phyloP scores from a whole-genome alignment of 2,888 invertebrate species.

The Oscheius sp. region DNA sequence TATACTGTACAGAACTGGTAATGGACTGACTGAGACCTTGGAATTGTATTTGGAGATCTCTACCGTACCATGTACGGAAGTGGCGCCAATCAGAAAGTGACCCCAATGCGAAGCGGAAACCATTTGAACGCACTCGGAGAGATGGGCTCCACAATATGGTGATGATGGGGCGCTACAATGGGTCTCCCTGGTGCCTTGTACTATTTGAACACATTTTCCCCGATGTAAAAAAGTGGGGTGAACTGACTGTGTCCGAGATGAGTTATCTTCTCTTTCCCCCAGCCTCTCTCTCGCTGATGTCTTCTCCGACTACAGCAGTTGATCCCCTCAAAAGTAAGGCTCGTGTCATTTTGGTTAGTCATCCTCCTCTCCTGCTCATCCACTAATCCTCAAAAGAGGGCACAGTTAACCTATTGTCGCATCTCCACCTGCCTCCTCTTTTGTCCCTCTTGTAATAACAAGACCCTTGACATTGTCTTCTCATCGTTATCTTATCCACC shows the following conservation, averaged over 20 bases:
- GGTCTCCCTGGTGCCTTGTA: background rate
- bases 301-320: no score
- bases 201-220: background rate
- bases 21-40: background rate
- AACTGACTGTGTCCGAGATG: no score
- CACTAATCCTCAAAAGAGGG: background rate
- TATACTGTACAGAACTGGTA: background rate
- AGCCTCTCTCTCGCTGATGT: no score
- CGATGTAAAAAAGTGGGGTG: no score
- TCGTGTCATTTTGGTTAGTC: no score
- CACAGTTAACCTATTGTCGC: slow-evolving; percentile 4
- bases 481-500: background rate
- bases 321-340: no score
- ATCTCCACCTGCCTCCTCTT: slow-evolving; percentile 17
- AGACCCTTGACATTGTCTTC: slow-evolving; percentile 19
- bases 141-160: slow-evolving; percentile 29
- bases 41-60: slow-evolving; percentile 8
- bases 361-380: no score
- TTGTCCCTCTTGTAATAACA: slow-evolving; percentile 27
- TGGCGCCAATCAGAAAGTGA: slow-evolving; percentile 28
- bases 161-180: slow-evolving; percentile 10
- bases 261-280: no score
- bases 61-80: slow-evolving; percentile 29
- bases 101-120: slow-evolving; percentile 34
- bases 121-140: background rate